These are phyloP conservation scores for Eurystomus gularis DNA, from an alignment of 2,113 vertebrate genomes.

Conservation along the genomic window DNA sequence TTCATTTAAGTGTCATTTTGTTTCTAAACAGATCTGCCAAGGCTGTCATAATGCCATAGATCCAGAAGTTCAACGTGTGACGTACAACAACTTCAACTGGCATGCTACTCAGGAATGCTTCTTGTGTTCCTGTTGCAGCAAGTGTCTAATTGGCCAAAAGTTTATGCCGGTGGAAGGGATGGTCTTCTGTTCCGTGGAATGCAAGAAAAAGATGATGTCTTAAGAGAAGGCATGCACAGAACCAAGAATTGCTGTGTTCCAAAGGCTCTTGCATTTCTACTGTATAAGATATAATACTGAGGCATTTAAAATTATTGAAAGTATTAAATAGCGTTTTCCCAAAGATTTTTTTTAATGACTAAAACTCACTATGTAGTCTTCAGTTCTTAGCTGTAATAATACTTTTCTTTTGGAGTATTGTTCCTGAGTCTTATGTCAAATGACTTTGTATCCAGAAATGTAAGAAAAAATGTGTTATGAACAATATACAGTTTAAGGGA, in stretches of 20 bases:
- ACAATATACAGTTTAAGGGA: neutral
- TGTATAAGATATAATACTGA: slow-evolving; percentile 22
- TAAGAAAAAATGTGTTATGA: neutral
- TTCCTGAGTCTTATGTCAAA: neutral
- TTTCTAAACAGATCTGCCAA: slow-evolving; percentile 82
- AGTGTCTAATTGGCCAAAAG: slow-evolving; percentile 89
- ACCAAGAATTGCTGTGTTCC: slow-evolving; percentile 28
- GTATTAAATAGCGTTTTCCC: slow-evolving; percentile 46
- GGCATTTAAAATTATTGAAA: slow-evolving; percentile 43
- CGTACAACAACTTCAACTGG: slow-evolving; percentile 91
- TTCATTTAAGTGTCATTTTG: neutral
- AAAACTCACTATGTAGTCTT: neutral
- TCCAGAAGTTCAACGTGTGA: slow-evolving; percentile 92
- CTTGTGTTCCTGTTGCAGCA: slow-evolving; percentile 91
- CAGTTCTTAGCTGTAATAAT: neutral
- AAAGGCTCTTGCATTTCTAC: slow-evolving; percentile 69
- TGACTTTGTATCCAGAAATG: neutral
- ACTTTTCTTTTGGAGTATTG: neutral
- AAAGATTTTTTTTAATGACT: slow-evolving; percentile 39
- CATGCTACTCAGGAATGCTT: slow-evolving; percentile 89
- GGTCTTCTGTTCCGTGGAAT: slow-evolving; percentile 93
- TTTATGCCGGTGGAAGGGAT: slow-evolving; percentile 90
- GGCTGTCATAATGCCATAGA: slow-evolving; percentile 88
- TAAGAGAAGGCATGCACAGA: slow-evolving; percentile 22
- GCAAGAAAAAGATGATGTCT: slow-evolving; percentile 88